Evolutionary conservation across 2,113 vertebrate genomes (phyloP).

Genomic region (Neofelis nebulosa): DNA sequence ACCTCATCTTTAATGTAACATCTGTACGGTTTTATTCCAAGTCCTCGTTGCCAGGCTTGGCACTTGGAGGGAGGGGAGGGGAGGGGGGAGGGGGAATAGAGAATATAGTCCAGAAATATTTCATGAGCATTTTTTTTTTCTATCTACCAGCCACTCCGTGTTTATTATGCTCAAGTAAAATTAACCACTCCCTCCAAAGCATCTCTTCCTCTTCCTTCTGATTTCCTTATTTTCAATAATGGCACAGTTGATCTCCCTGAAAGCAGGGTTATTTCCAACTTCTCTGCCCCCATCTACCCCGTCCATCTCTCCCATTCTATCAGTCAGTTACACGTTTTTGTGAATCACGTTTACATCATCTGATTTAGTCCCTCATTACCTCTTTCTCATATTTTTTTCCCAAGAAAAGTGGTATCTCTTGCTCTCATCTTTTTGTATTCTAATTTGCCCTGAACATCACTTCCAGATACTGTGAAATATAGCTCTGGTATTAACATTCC

Average conservation of each 20-base stretch:
- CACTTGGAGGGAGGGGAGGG: accelerated
- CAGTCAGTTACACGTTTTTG: background rate
- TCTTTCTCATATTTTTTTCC: background rate
- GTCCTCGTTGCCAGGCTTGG: background rate
- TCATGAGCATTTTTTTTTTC: background rate
- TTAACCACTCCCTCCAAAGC: background rate
- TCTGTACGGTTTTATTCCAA: background rate
- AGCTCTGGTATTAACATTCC: background rate
- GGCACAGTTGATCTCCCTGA: background rate
- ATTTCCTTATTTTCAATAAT: background rate
- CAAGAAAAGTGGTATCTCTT: background rate
- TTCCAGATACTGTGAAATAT: background rate
- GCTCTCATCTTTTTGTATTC: background rate
- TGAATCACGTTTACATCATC: background rate
- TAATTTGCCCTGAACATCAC: background rate
- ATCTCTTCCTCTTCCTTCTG: background rate
- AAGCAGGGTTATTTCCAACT: background rate
- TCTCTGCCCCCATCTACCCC: background rate
- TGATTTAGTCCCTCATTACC: background rate
- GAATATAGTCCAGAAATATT: background rate
- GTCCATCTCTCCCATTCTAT: background rate
- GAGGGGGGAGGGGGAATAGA: background rate
- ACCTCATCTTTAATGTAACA: background rate
- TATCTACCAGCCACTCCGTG: background rate
- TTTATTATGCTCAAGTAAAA: slow-evolving; percentile 27